phyloP scores from a whole-genome alignment of 2,113 vertebrate genomes.

The Cavia porcellus region DNA sequence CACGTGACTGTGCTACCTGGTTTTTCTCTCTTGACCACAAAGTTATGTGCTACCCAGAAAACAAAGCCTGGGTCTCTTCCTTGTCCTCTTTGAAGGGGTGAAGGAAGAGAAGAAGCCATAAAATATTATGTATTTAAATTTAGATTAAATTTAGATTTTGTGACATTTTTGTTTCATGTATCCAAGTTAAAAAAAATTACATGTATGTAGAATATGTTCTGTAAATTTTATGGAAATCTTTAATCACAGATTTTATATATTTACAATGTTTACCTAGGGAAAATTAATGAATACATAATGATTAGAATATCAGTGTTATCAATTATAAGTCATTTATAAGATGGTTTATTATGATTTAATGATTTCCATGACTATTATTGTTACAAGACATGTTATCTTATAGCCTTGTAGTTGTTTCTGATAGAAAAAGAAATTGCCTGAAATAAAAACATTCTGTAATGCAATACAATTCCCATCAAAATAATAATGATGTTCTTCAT shows the following conservation, averaged over 20 bases:
- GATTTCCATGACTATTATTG: background rate
- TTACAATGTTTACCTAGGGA: background rate
- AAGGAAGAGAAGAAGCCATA: background rate
- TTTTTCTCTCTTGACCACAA: background rate
- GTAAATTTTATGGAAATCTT: background rate
- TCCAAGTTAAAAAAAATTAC: background rate
- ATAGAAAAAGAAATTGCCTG: background rate
- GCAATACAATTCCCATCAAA: background rate
- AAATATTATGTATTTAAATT: background rate
- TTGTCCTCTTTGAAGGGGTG: background rate
- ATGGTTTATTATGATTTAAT: background rate
- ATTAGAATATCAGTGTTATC: background rate
- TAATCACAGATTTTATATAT: background rate
- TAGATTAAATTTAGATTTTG: background rate
- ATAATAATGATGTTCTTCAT: background rate
- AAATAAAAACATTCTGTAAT: background rate
- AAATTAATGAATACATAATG: background rate
- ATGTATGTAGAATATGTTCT: background rate
- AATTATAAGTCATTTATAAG: too few species aligned
- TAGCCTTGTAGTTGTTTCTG: background rate
- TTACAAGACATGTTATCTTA: background rate
- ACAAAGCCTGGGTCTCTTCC: background rate
- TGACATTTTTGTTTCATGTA: background rate
- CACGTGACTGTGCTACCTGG: too few species aligned
- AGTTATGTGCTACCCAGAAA: background rate